Evolutionary conservation across 1,140 invertebrate species (phyloP).

Genomic region (Heliconius nattereri): DNA sequence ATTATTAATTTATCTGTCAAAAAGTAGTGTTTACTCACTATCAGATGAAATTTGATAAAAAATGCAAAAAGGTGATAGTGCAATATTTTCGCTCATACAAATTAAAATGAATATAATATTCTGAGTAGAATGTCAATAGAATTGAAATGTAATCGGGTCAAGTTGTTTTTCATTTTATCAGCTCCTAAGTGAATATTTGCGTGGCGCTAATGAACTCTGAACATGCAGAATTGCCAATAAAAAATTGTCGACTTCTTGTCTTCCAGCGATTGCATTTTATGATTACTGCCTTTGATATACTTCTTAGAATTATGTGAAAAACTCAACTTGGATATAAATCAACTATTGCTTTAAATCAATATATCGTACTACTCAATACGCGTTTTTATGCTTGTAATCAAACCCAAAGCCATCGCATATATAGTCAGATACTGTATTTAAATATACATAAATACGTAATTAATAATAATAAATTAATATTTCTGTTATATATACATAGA

Average conservation of each 20-base stretch:
- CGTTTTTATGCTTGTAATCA: too few relatives aligned
- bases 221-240: conserved; percentile 52
- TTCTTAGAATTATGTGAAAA: neutral
- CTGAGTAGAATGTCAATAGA: conserved; percentile 19
- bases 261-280: conserved; percentile 49
- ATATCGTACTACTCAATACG: too few relatives aligned
- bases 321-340: too few relatives aligned
- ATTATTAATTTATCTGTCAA: neutral
- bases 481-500: too few relatives aligned
- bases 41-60: neutral
- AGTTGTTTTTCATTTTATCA: conserved; percentile 47
- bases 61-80: neutral
- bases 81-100: neutral
- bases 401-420: too few relatives aligned
- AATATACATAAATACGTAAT: too few relatives aligned
- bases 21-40: neutral
- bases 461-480: too few relatives aligned
- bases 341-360: too few relatives aligned
- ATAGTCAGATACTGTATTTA: too few relatives aligned
- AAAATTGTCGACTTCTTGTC: conserved; percentile 52
- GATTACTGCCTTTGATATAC: conserved; percentile 2
- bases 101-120: conserved; percentile 8
- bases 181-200: conserved; percentile 65
- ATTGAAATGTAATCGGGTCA: conserved; percentile 50
- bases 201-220: conserved; percentile 54